A percentile compares a stretch with the other conserved stretches of the same genome.
These are phyloP conservation scores for Pocillopora grandis DNA, from an alignment of 92 coral and sea anemone species.

Conservation along the genomic window DNA sequence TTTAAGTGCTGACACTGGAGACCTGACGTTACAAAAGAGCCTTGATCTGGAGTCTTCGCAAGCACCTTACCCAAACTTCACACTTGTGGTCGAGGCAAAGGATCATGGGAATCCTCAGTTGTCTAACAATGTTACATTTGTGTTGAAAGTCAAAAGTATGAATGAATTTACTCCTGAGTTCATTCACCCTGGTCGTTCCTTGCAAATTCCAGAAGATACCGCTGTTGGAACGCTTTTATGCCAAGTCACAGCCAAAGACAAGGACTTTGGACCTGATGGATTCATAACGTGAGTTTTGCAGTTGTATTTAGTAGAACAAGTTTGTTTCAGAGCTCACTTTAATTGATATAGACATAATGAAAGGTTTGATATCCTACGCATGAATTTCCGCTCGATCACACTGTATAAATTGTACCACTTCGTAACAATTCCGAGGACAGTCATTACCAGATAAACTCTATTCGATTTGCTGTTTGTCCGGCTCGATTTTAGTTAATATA, in stretches of 20 bases:
- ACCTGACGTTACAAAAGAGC: constrained; percentile 49
- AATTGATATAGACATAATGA: no score
- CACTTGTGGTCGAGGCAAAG: constrained; percentile 56
- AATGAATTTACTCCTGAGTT: constrained; percentile 76
- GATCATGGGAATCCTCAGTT: constrained; percentile 73
- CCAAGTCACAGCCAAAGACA: constrained; percentile 69
- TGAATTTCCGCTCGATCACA: no score
- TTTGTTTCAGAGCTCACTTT: no score
- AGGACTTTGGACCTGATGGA: constrained; percentile 78
- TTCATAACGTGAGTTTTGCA: constrained; percentile 48
- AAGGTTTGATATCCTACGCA: no score
- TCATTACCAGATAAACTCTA: no score
- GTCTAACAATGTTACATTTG: constrained; percentile 52
- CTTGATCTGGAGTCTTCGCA: constrained; percentile 69
- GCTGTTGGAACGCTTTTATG: constrained; percentile 52
- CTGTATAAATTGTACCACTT: no score
- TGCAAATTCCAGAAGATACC: constrained; percentile 51
- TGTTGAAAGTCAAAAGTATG: constrained; percentile 41
- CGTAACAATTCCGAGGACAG: no score
- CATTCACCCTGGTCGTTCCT: constrained; percentile 21
- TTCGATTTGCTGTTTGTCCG: no score
- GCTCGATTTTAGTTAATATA: no score
- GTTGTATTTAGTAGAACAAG: neutral
- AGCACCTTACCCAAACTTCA: constrained; percentile 58
- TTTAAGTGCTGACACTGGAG: constrained; percentile 58